Evolutionary conservation across 2,797 vertebrate species (phyloP).

Genomic region (Paguma larvata): DNA sequence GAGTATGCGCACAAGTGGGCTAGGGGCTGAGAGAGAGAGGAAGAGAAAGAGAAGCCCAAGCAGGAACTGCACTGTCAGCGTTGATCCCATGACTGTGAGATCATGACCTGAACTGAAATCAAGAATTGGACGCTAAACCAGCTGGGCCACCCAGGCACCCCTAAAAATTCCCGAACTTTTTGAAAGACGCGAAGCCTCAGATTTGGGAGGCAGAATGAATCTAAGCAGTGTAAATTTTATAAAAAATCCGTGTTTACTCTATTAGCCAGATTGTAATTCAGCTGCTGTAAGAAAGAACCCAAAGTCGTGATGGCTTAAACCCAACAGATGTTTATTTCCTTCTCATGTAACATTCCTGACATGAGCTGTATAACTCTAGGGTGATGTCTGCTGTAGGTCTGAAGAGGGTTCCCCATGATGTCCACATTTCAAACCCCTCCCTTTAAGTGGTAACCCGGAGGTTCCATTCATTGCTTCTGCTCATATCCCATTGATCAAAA

Average conservation of each 20-base stretch:
- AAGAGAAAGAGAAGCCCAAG: too few relatives aligned
- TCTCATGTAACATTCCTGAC: background rate
- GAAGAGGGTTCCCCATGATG: background rate
- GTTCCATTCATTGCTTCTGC: background rate
- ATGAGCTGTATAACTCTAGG: background rate
- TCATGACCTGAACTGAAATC: too few relatives aligned
- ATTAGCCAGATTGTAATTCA: background rate
- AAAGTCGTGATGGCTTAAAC: background rate
- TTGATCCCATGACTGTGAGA: too few relatives aligned
- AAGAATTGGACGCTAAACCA: too few relatives aligned
- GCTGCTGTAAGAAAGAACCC: background rate
- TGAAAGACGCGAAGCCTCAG: background rate
- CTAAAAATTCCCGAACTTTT: background rate
- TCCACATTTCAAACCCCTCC: background rate
- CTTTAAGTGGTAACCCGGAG: background rate
- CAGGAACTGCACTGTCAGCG: too few relatives aligned
- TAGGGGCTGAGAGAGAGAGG: too few relatives aligned
- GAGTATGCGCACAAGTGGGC: too few relatives aligned
- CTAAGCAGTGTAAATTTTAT: background rate
- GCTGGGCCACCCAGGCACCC: too few relatives aligned
- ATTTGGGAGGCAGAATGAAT: constrained; percentile 3
- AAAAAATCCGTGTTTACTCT: background rate
- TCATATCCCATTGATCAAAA: background rate
- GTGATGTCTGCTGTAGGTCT: background rate
- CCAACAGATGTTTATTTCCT: background rate